Evolutionary conservation across 1,140 invertebrate genomes (phyloP).

Genomic region (Sesamia nonagrioides): DNA sequence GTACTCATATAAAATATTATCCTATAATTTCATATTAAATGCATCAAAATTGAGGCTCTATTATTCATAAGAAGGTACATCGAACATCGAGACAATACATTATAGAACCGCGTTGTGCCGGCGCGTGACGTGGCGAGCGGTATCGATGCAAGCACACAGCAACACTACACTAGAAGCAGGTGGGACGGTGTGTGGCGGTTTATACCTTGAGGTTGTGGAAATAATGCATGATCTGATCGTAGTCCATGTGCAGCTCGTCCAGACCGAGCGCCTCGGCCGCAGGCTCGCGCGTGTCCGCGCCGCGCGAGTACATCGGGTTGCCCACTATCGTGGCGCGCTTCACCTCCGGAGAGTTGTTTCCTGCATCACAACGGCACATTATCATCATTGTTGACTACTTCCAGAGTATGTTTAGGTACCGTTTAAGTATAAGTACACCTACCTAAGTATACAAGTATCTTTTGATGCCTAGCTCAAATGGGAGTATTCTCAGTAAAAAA

Average conservation of each 20-base stretch:
- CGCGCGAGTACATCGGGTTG: constrained; percentile 93
- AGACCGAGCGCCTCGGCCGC: constrained; percentile 88
- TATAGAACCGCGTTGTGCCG: constrained; percentile 63
- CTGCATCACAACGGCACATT: constrained; percentile 51
- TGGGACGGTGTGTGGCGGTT: constrained; percentile 78
- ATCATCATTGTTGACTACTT: background rate
- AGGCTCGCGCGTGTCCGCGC: constrained; percentile 88
- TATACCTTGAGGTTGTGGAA: constrained; percentile 98
- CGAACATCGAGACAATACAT: constrained; percentile 72
- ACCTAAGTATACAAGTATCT: too few species aligned
- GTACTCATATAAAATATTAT: constrained; percentile 83
- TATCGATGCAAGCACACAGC: constrained; percentile 77
- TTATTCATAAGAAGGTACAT: constrained; percentile 83
- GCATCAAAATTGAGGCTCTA: constrained; percentile 85
- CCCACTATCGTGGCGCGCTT: constrained; percentile 95
- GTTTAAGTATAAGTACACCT: too few species aligned
- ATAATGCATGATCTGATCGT: constrained; percentile 98
- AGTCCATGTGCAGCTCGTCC: constrained; percentile 97
- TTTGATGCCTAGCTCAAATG: too few species aligned
- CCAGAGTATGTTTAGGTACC: background rate
- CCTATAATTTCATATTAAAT: constrained; percentile 80
- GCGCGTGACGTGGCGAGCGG: constrained; percentile 59
- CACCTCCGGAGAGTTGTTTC: constrained; percentile 89
- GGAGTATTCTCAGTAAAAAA: too few species aligned
- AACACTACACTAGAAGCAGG: constrained; percentile 84